Conservation (phyloP, 2,888 invertebrate genomes). For the Eupithecia insigniata region DNA sequence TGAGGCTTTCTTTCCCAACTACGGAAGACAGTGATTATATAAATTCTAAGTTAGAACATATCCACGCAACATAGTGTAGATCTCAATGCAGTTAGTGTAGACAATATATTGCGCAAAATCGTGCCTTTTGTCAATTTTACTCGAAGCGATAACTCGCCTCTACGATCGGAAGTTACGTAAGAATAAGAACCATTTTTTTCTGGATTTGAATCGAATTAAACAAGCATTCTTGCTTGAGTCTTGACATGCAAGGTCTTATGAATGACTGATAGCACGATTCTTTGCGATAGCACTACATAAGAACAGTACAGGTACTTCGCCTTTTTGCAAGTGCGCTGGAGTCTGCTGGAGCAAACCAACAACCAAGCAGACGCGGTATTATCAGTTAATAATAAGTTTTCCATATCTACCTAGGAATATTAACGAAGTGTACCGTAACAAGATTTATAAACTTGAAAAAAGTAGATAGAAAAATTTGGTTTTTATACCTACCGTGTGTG, state of each 20-base stretch:
- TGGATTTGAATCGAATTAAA: neutral
- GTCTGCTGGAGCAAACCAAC: neutral
- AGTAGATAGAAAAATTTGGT: neutral
- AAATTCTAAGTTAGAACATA: neutral
- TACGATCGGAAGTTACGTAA: neutral
- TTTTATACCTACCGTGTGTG: neutral
- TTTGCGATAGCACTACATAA: neutral
- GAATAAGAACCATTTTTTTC: neutral
- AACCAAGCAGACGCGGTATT: neutral
- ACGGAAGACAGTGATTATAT: constrained; percentile 49
- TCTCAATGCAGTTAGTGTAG: constrained; percentile 1
- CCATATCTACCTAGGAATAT: neutral
- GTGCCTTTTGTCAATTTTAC: neutral
- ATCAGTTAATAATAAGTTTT: neutral
- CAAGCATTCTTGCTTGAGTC: neutral
- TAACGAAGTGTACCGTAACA: neutral
- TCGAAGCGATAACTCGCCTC: neutral
- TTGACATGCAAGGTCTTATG: neutral
- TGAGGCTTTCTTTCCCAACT: constrained; percentile 65
- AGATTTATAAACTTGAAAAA: neutral
- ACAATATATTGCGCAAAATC: neutral
- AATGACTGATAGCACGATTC: neutral
- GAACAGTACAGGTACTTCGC: neutral
- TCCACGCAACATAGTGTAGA: neutral
- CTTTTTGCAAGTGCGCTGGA: neutral